These are phyloP conservation scores for Orbicella faveolata DNA, from an alignment of 64 coral and sea anemone genomes.

Conservation along the genomic window DNA sequence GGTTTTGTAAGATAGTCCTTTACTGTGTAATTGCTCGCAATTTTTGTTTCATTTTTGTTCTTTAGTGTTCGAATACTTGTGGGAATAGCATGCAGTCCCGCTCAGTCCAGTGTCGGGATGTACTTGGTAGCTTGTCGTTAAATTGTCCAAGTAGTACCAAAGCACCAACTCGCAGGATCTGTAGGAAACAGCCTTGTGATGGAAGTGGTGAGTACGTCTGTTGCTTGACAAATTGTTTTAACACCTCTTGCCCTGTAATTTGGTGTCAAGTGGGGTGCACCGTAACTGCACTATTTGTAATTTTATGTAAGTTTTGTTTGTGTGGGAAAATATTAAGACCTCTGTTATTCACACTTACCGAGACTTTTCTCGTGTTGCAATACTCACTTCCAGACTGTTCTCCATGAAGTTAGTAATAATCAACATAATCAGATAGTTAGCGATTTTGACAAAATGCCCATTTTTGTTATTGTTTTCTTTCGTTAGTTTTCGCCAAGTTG, in stretches of 20 bases:
- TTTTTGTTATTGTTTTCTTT: neutral
- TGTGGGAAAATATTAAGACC: no score
- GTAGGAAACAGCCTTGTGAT: conserved; percentile 41
- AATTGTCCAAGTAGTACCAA: conserved; percentile 46
- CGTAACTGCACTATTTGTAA: no score
- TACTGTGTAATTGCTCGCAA: no score
- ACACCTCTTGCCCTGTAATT: no score
- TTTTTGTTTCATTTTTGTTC: neutral
- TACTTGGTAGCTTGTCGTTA: conserved; percentile 28
- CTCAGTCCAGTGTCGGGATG: conserved; percentile 33
- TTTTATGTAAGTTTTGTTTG: no score
- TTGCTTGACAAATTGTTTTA: no score
- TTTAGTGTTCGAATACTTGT: conserved; percentile 75
- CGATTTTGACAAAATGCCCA: no score
- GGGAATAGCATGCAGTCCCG: conserved; percentile 52
- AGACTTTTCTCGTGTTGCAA: neutral
- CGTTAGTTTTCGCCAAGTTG: conserved; percentile 25
- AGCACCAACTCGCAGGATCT: conserved; percentile 1
- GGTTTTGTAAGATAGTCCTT: no score
- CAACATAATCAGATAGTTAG: no score
- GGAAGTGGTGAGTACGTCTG: conserved; percentile 24
- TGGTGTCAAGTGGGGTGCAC: no score
- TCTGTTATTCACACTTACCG: no score
- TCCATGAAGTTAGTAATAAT: no score
- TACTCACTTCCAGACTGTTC: neutral